Evolutionary conservation across 2,888 invertebrate genomes (phyloP), one percentile per base, ranked within the genome.

Genomic region (Anoplius nigerrimus): DNA sequence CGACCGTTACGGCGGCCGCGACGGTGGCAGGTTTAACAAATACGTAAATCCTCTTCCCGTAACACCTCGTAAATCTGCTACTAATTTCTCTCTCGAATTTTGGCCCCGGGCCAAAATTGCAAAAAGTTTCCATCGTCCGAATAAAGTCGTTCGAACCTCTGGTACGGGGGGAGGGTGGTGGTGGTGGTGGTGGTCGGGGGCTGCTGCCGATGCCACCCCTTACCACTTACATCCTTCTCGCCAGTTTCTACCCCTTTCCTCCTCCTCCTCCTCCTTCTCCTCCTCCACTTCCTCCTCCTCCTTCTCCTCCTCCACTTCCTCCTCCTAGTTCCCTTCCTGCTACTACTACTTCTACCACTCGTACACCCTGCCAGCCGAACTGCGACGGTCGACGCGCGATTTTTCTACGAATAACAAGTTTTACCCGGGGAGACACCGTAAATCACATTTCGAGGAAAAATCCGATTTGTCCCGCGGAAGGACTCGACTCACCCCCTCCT

Each of bases 11-110:
- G 46, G 21, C 34, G 24, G 22, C 58, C 27, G 22, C 58, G 59
- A 64, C 62, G 53, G 48, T 46, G 62, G 69, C 69, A 48, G 66
- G 62, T 45, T 72, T 76, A 81, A 82, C 79, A 81, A 83, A 84
- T 78, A 82, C 79, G 75, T 79, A 75, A 82, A 83, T 82, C 72
- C 70, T 68, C 69, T 68, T 56, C 68, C 59, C 53, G 72, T 77
- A 80, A 80, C 79, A 77, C 80, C 78, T 82, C 82, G 77, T 82
- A 84, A 83, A 83, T 83, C 81, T 75, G 57, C 55, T 74, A 64
- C 71, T 82, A 82, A 83, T 83, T 82, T 78, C 76, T 62, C 65
- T 64, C 70, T 46, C 53, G 67, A 75, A 78, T 78, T 34, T 75
- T 83, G 82, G 84, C 74, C 46, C 15, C 0, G 15, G 0, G 74